Evolutionary conservation across 2,888 invertebrate species (phyloP).

Genomic region (Rhorus exstirpatorius): DNA sequence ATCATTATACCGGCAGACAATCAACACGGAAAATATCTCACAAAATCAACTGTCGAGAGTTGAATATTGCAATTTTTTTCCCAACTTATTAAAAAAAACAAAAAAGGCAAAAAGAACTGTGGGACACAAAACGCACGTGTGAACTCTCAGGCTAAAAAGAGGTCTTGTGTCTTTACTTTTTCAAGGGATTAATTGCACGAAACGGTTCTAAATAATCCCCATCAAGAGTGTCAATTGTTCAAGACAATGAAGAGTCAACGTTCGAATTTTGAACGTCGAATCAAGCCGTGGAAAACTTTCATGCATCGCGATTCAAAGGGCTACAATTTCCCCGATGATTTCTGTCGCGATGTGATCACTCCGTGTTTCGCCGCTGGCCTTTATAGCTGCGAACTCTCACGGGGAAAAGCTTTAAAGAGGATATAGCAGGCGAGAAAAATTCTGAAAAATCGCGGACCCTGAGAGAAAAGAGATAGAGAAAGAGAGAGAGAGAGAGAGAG

Average conservation of each 20-base stretch:
- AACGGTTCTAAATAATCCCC: too few species aligned
- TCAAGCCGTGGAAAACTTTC: conserved; percentile 12
- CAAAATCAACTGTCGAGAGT: too few species aligned
- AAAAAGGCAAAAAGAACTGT: too few species aligned
- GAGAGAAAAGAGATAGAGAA: background rate
- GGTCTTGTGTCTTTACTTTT: too few species aligned
- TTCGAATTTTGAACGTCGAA: background rate
- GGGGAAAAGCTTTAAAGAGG: conserved; percentile 57
- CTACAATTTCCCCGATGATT: conserved; percentile 12
- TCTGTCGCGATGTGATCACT: conserved; percentile 40
- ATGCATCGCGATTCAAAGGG: conserved; percentile 40
- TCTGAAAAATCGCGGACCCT: conserved; percentile 32
- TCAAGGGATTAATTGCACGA: too few species aligned
- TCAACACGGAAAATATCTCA: too few species aligned
- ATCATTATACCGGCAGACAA: too few species aligned
- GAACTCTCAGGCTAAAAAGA: too few species aligned
- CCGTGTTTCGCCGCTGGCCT: conserved; percentile 26
- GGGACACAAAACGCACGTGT: too few species aligned
- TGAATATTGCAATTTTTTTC: too few species aligned
- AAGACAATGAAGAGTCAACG: background rate
- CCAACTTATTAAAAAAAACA: too few species aligned
- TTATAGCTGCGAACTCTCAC: conserved; percentile 12
- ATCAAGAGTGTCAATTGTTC: too few species aligned
- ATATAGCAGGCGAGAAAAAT: conserved; percentile 48
- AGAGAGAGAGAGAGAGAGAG: conserved; percentile 4